Conservation (phyloP, 2,113 vertebrate genomes). For the Pimephales promelas region DNA sequence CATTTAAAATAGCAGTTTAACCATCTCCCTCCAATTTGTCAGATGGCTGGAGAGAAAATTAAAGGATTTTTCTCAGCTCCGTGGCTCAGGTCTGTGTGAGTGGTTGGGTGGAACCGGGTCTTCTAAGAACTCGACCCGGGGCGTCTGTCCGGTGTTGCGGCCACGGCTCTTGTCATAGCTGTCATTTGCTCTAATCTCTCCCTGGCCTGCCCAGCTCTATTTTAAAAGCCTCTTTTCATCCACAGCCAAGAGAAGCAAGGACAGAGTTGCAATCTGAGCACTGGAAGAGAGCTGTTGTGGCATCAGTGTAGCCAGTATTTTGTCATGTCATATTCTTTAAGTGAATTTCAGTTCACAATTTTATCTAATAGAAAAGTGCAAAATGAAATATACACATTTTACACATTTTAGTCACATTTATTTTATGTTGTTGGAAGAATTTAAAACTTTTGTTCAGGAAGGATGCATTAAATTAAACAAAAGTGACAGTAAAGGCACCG, state of each 20-base stretch:
- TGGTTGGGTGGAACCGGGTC: slow-evolving; percentile 50
- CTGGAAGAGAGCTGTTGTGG: not conserved
- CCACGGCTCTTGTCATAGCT: slow-evolving; percentile 65
- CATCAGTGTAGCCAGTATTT: not conserved
- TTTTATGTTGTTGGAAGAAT: not conserved
- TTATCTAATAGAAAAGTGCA: not conserved
- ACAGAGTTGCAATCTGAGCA: slow-evolving; percentile 15
- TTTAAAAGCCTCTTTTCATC: slow-evolving; percentile 62
- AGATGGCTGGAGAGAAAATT: slow-evolving; percentile 56
- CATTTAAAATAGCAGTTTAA: slow-evolving; percentile 58
- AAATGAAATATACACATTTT: not conserved
- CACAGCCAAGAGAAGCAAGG: slow-evolving; percentile 61
- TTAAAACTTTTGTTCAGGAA: not conserved
- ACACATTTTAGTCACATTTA: too few species aligned
- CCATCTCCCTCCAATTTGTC: slow-evolving; percentile 66
- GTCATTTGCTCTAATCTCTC: slow-evolving; percentile 67
- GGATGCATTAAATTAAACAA: not conserved
- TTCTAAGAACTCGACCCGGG: slow-evolving; percentile 16
- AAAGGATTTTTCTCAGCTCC: slow-evolving; percentile 65
- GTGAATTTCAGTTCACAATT: not conserved
- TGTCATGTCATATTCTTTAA: not conserved
- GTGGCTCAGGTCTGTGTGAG: slow-evolving; percentile 59
- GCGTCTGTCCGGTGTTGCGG: slow-evolving; percentile 53
- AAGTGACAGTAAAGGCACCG: not conserved
- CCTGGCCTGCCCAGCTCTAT: slow-evolving; percentile 57